Evolutionary conservation across 2,113 vertebrate genomes (phyloP).

Genomic region (Diadophis punctatus): DNA sequence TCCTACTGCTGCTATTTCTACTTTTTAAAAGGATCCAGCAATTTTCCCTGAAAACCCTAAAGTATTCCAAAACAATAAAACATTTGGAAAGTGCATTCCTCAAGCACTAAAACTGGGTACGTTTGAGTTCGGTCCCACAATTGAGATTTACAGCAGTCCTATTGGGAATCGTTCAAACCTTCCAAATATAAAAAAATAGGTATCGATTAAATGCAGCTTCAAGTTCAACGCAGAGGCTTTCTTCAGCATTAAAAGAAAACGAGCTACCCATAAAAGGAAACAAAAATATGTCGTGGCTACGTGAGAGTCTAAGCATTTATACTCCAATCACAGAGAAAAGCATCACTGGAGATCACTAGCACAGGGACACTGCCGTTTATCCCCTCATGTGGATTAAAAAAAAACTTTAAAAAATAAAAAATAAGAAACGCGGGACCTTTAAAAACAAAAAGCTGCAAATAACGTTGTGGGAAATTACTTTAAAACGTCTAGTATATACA

Average conservation of each 20-base stretch:
- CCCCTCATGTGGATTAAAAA: background rate
- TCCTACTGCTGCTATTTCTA: background rate
- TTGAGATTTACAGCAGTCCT: conserved; percentile 19
- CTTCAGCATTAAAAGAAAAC: conserved; percentile 29
- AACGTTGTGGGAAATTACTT: background rate
- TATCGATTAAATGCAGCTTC: conserved; percentile 1
- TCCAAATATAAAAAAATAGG: conserved; percentile 2
- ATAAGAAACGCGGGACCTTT: background rate
- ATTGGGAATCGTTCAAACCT: background rate
- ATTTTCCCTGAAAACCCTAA: background rate
- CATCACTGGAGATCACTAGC: background rate
- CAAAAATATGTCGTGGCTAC: background rate
- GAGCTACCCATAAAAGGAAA: background rate
- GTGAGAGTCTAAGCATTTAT: background rate
- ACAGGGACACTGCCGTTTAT: conserved; percentile 30
- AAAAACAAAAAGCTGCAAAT: background rate
- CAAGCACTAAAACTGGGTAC: background rate
- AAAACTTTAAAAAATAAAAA: background rate
- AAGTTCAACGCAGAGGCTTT: conserved; percentile 27
- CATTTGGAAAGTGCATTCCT: conserved; percentile 1
- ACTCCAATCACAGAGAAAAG: background rate
- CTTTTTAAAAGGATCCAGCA: background rate
- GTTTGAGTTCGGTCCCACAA: background rate
- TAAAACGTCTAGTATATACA: background rate
- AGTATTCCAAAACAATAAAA: conserved; percentile 5